Conservation (phyloP, 1,140 invertebrate species). For the Drosophila ficusphila region DNA sequence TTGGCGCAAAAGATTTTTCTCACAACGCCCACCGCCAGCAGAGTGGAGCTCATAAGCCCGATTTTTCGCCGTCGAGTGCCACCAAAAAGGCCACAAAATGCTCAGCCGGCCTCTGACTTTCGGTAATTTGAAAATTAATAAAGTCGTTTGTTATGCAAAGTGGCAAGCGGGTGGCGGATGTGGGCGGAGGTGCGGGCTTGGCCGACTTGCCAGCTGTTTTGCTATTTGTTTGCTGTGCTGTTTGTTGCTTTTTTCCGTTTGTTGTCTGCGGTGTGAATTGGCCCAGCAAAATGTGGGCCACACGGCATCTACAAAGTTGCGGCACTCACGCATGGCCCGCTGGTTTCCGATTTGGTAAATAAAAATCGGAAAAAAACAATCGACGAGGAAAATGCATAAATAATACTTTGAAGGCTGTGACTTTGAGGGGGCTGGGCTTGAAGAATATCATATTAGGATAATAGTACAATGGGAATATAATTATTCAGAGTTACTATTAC, state of each 20-base stretch:
- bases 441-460: no score
- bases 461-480: neutral
- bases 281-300: slow-evolving; percentile 50
- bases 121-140: slow-evolving; percentile 83
- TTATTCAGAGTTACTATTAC: no score
- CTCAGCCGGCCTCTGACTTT: slow-evolving; percentile 79
- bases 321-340: slow-evolving; percentile 37
- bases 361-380: slow-evolving; percentile 17
- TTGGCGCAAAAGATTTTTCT: slow-evolving; percentile 63
- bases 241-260: neutral
- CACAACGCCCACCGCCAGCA: slow-evolving; percentile 64
- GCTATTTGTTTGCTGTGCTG: slow-evolving; percentile 25
- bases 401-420: slow-evolving; percentile 5
- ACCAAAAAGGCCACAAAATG: slow-evolving; percentile 79
- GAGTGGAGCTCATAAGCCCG: slow-evolving; percentile 30
- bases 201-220: slow-evolving; percentile 49
- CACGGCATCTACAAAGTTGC: slow-evolving; percentile 45
- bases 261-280: slow-evolving; percentile 46
- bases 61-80: slow-evolving; percentile 56
- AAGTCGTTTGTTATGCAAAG: slow-evolving; percentile 83
- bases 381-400: slow-evolving; percentile 24
- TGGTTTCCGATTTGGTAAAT: slow-evolving; percentile 42
- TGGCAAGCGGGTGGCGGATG: slow-evolving; percentile 64
- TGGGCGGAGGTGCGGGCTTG: slow-evolving; percentile 47
- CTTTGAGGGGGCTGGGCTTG: neutral